These are phyloP conservation scores for Ophthalmolycus amberensis DNA, from an alignment of 2,113 vertebrate species.

Conservation along the genomic window DNA sequence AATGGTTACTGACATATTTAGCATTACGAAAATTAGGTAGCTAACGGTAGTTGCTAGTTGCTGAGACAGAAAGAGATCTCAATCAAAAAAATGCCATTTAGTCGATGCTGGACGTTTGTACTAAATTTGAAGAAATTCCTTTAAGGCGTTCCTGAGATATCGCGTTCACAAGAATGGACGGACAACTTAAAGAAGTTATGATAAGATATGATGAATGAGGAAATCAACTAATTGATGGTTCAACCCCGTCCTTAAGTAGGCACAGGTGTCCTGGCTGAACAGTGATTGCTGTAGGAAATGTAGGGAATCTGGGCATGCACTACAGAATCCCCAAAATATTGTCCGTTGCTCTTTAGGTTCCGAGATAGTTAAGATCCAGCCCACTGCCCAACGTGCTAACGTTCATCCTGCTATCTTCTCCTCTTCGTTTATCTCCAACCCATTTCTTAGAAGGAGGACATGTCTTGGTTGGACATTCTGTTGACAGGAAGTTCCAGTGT, in stretches of 20 bases:
- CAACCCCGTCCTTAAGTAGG: background rate
- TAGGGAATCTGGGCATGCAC: background rate
- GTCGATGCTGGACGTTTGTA: background rate
- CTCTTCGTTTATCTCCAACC: background rate
- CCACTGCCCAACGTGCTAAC: background rate
- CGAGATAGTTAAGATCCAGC: background rate
- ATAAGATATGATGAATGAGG: background rate
- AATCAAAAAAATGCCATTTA: background rate
- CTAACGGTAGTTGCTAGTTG: background rate
- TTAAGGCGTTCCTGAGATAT: too few relatives aligned
- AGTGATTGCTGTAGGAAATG: background rate
- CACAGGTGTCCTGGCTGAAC: background rate
- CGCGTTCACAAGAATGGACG: background rate
- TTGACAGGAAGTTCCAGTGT: slow-evolving; percentile 60
- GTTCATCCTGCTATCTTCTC: background rate
- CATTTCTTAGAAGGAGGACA: slow-evolving; percentile 3
- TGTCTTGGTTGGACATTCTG: slow-evolving; percentile 32
- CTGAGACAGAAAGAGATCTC: background rate
- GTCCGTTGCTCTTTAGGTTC: background rate
- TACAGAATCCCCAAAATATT: background rate
- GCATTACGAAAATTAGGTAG: background rate
- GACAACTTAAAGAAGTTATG: background rate
- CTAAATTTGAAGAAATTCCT: too few relatives aligned
- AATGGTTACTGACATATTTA: background rate
- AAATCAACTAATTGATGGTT: background rate